Conservation (phyloP, 2,113 vertebrate genomes). For the Seriola dumerili region DNA sequence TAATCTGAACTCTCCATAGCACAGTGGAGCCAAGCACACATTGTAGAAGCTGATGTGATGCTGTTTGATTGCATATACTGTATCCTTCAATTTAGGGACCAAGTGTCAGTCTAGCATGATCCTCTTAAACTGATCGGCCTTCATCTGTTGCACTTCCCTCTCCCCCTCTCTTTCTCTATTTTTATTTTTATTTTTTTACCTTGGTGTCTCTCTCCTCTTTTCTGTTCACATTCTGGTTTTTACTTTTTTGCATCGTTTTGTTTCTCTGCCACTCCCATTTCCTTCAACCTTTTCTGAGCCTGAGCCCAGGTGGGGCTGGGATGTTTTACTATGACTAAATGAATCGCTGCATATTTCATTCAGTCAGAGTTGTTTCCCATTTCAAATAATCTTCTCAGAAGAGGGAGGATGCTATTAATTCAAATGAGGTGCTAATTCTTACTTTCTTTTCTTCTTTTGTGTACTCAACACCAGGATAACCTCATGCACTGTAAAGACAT, state of each 20-base stretch:
- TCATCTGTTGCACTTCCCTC: neutral
- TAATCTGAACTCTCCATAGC: constrained; percentile 22
- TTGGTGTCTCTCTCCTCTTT: neutral
- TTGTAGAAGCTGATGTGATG: constrained; percentile 7
- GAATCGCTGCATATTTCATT: neutral
- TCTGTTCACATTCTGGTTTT: neutral
- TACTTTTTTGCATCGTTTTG: neutral
- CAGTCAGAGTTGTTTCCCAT: neutral
- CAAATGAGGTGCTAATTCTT: neutral
- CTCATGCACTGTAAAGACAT: constrained; percentile 61
- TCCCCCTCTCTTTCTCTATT: neutral
- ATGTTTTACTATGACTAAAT: neutral
- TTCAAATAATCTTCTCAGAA: neutral
- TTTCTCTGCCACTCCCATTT: constrained; percentile 6
- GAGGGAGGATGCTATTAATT: neutral
- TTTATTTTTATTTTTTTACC: neutral
- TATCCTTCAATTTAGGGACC: constrained; percentile 10
- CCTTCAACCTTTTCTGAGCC: neutral
- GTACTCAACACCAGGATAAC: constrained; percentile 52
- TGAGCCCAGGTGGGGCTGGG: too few relatives aligned
- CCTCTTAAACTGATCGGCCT: constrained; percentile 40
- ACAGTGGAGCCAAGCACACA: constrained; percentile 13
- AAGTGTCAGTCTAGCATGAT: constrained; percentile 6
- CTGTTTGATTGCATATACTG: constrained; percentile 7
- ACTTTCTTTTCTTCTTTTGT: neutral